Base-by-base conservation (phyloP, 1,140 invertebrate species). In the Bombus affinis region DNA sequence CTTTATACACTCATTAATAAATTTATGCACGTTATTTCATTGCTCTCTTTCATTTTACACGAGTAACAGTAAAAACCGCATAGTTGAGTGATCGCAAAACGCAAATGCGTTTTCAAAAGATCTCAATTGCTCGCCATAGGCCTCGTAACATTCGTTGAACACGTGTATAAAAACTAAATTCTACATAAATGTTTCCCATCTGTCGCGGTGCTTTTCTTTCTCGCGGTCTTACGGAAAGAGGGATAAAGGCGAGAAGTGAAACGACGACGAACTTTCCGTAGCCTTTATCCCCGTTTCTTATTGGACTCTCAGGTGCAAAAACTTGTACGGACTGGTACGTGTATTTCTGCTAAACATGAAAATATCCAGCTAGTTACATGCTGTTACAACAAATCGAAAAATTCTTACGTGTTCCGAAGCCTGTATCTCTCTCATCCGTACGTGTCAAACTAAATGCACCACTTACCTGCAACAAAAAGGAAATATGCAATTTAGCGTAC, bases 401-500 rank as follows among this genome's bases (percentile, higher is more conserved):
- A 77, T 39, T 37, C 81, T 83, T 80, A 85, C 83, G 68, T 73
- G 68, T 53, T 37, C 28, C 12, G 6, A 25, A 47, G 18, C 15
- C 15, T 66, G 32, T 32, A 35, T 1, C 28, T 9, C 2, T 0
- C 13, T 68, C 2, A n/a, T n/a, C 22, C 15, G 9, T 37, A 35
- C 25, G 4, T 15, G n/a, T 42, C 25, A n/a, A 5, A 65, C 39
- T 25, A 39, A 37, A 62, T 39, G 15, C 0, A 15, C 0, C 76
- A 53, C 83, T 85, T 25, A 85, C 83, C 83, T 85, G 75, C 0
- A 85, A 85, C 68, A 85, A 39, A 80, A 47, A n/a, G 1, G 28
- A 42, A 9, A n/a, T 9, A 9, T 22, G 18, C 9, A 68, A 32
- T 37, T 68, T 68, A 22, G 66, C 28, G 22, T 62, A 62, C 3